phyloP scores from a whole-genome alignment of 1,140 invertebrate genomes.

The Pseudoatta argentina region DNA sequence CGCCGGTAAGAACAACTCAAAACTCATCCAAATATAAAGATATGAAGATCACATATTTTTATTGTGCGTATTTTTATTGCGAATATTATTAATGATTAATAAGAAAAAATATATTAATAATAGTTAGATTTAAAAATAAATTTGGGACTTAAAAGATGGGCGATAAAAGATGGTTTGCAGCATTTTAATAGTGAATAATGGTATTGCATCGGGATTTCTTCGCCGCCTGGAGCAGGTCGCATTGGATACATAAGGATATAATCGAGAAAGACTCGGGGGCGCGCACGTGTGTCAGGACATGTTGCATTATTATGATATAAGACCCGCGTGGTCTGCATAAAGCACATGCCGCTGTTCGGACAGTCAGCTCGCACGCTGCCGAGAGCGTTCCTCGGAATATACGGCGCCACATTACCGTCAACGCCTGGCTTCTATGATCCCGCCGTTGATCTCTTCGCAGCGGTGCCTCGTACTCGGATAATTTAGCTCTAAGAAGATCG shows the following conservation, averaged over 20 bases:
- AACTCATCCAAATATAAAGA: constrained; percentile 14
- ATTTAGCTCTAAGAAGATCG: constrained; percentile 52
- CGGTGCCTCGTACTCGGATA: constrained; percentile 15
- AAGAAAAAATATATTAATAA: not conserved
- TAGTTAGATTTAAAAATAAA: not conserved
- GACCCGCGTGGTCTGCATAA: constrained; percentile 71
- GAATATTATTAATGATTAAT: not conserved
- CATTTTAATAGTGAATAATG: not conserved
- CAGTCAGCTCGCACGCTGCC: constrained; percentile 60
- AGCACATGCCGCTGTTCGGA: constrained; percentile 67
- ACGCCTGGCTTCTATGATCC: constrained; percentile 65
- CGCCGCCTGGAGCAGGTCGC: constrained; percentile 22
- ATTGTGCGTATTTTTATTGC: not conserved
- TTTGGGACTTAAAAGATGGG: too few relatives aligned
- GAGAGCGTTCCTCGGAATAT: constrained; percentile 69
- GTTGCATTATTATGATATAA: constrained; percentile 79
- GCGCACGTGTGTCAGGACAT: constrained; percentile 61
- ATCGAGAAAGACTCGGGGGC: constrained; percentile 35
- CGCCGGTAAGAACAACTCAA: constrained; percentile 39
- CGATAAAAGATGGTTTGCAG: not conserved
- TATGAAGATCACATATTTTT: not conserved
- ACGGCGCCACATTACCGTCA: constrained; percentile 76
- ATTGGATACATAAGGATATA: constrained; percentile 17
- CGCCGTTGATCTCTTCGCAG: constrained; percentile 25
- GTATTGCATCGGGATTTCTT: constrained; percentile 10